Conservation (phyloP, 2,888 invertebrate species). For the Bibio marci region DNA sequence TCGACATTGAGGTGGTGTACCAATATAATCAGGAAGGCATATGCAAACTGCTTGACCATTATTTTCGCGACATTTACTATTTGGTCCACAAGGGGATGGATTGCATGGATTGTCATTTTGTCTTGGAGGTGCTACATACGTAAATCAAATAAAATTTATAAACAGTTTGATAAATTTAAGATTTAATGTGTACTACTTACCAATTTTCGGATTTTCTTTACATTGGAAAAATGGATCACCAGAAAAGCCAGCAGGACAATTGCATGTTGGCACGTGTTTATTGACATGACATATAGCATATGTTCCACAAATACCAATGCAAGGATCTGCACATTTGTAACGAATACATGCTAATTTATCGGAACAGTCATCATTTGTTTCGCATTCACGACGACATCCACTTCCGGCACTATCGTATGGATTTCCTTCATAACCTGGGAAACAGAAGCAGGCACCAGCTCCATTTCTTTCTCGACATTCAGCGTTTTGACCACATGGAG, state of each 20-base stretch:
- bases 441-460: conserved; percentile 72
- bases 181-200: conserved; percentile 12
- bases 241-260: conserved; percentile 54
- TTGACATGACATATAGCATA: conserved; percentile 62
- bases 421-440: conserved; percentile 62
- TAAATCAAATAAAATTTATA: conserved; percentile 2
- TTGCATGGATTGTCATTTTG: conserved; percentile 51
- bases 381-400: conserved; percentile 60
- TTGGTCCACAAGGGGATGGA: conserved; percentile 75
- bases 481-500: conserved; percentile 73
- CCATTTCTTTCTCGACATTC: conserved; percentile 68
- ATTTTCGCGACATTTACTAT: conserved; percentile 66
- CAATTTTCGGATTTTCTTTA: conserved; percentile 33
- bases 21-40: conserved; percentile 60
- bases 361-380: conserved; percentile 59
- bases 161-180: not conserved
- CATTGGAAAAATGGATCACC: conserved; percentile 74
- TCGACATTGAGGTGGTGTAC: conserved; percentile 62
- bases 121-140: conserved; percentile 26
- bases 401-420: conserved; percentile 52
- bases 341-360: conserved; percentile 56
- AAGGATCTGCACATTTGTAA: conserved; percentile 72
- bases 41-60: conserved; percentile 72
- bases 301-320: conserved; percentile 66
- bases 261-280: conserved; percentile 62